A percentile compares a stretch with the other conserved stretches of the same genome.
Evolutionary conservation across 2,888 invertebrate species (phyloP).

Genomic region (Trachelus stipa): DNA sequence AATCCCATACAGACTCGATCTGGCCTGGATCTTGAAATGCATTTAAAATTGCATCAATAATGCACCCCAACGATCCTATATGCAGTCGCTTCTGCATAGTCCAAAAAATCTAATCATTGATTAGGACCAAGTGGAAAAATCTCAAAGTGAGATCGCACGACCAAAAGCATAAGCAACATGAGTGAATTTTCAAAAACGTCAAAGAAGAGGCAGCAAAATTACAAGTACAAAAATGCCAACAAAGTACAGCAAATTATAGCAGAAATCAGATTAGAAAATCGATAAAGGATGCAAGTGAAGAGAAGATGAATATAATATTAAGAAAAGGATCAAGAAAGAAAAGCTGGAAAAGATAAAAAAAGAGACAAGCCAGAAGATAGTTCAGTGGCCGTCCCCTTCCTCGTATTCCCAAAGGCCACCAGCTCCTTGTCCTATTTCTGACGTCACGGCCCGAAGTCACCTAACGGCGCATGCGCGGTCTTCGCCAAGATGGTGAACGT

Average conservation of each 20-base stretch:
- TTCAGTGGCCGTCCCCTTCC: conserved; percentile 55
- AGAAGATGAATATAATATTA: background rate
- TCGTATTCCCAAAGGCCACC: conserved; percentile 52
- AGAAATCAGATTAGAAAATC: background rate
- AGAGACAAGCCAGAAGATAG: conserved; percentile 38
- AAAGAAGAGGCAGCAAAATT: background rate
- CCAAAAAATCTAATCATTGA: background rate
- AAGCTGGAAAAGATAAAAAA: background rate
- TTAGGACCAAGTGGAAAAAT: background rate
- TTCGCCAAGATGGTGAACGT: conserved; percentile 60
- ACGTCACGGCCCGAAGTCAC: conserved; percentile 48
- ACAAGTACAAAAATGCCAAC: background rate
- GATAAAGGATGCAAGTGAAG: background rate
- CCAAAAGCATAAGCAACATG: background rate
- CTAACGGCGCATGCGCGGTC: conserved; percentile 46
- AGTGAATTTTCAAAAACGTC: background rate
- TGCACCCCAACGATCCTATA: background rate
- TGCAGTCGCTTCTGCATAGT: background rate
- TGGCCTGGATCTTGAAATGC: background rate
- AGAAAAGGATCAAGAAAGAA: background rate
- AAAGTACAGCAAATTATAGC: background rate
- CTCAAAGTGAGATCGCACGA: background rate
- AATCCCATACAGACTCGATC: background rate
- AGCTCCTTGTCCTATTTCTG: conserved; percentile 62
- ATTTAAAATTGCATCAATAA: background rate